phyloP scores from a whole-genome alignment of 2,113 vertebrate species.

The Etheostoma spectabile region DNA sequence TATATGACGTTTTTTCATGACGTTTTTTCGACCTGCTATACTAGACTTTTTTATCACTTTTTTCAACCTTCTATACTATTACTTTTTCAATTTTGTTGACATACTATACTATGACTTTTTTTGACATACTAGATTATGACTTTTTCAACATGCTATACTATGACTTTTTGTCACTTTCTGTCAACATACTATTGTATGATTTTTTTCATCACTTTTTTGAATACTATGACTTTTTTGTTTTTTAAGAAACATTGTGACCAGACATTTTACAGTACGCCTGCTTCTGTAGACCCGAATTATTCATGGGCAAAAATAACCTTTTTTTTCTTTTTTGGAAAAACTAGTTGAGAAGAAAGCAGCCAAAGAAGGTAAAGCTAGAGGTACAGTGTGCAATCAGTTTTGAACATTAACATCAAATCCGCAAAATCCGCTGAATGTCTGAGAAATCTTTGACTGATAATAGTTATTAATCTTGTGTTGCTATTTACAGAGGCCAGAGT shows the following conservation, averaged over 20 bases:
- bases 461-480: background rate
- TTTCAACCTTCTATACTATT: too few species aligned
- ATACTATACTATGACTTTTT: too few species aligned
- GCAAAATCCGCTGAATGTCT: accelerated
- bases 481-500: conserved; percentile 58
- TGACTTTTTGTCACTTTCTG: too few species aligned
- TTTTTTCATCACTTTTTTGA: too few species aligned
- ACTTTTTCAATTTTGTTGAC: too few species aligned
- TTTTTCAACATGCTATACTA: too few species aligned
- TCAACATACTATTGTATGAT: too few species aligned
- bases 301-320: background rate
- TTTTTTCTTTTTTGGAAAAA: conserved; percentile 39
- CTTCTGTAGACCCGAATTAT: background rate
- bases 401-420: background rate
- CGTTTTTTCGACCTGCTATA: too few species aligned
- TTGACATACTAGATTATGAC: too few species aligned
- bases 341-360: conserved; percentile 32
- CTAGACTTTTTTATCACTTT: too few species aligned
- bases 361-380: conserved; percentile 56
- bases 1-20: too few species aligned
- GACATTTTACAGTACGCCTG: background rate
- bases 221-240: too few species aligned
- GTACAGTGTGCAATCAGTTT: background rate
- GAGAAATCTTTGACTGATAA: background rate
- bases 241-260: background rate